Base-by-base conservation (phyloP, 2,797 vertebrate genomes). In the Cyprinodon diabolis region DNA sequence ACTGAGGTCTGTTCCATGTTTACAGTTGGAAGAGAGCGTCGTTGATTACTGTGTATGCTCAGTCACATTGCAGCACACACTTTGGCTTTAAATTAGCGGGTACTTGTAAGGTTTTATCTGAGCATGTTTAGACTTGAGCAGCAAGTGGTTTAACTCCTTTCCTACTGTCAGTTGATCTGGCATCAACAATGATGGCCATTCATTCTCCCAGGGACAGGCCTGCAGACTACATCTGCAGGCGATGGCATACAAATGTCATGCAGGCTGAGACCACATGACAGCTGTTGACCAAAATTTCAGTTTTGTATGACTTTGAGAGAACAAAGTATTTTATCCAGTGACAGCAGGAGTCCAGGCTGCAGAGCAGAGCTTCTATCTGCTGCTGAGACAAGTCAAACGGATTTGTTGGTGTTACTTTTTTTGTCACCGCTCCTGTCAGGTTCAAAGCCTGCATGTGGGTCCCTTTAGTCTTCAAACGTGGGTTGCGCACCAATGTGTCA, bases 21-120 rank as follows among this genome's bases (percentile, higher is more conserved):
- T 76, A 57, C 30, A 40, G 74, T 52, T 62, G 72, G 62, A 30
- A 60, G 75, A 75, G 52, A 71, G 40, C 43, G 40, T 1, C 21
- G 9, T 43, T 21, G 60, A 63, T 63, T 37, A 47, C 25, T 66
- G 54, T 23, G 8, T 74, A 21, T 48, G 70, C 58, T 70, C 71
- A 47, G 60, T 71, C 72, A 58, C 68, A n/a, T 45, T 48, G 52
- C 75, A 37, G 71, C 60, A 77, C 40, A 23, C 12, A 25, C 43
- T 75, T 23, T 68, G 17, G 23, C 25, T 13, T 9, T 56, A 45
- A 17, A 37, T 57, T 57, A 63, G 30, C 19, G 23, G 12, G 25
- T 19, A 30, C 15, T 25, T 48, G 23, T 35, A 49, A 5, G 14
- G 47, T 49, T 62, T 71, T 66, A 13, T 23, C 14, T 14, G 23